Percentiles rank a stretch among this genome's conserved stretches.
These are phyloP conservation scores for Zoanthus gigantus DNA, from an alignment of 92 coral and sea anemone genomes.

Conservation along the genomic window DNA sequence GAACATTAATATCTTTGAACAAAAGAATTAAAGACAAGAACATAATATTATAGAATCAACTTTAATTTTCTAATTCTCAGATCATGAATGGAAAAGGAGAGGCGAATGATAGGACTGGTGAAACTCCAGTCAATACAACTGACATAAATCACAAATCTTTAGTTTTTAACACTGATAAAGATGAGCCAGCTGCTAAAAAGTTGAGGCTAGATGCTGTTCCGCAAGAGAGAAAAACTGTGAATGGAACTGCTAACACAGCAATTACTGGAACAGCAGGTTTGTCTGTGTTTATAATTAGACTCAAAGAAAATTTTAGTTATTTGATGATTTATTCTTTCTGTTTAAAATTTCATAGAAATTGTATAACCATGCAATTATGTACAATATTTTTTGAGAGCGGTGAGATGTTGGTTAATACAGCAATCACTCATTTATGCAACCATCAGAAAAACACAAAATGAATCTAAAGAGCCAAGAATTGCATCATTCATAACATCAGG, in stretches of 20 bases:
- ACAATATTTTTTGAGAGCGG: no score
- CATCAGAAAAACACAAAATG: no score
- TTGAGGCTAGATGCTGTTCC: background rate
- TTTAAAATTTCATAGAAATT: no score
- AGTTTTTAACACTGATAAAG: background rate
- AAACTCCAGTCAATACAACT: background rate
- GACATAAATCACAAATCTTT: background rate
- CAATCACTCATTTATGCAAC: no score
- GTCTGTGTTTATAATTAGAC: background rate
- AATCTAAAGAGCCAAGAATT: no score
- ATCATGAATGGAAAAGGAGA: constrained; percentile 31
- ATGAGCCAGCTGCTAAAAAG: constrained; percentile 27
- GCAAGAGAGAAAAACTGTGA: background rate
- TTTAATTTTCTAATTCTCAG: background rate
- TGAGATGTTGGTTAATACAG: no score
- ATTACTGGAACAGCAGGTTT: constrained; percentile 12
- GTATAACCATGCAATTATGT: no score
- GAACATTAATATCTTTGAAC: no score
- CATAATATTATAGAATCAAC: background rate
- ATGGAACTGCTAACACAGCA: background rate
- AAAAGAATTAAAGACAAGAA: no score
- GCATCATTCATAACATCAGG: no score
- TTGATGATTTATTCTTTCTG: no score
- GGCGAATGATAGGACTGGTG: background rate
- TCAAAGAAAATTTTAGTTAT: no score